phyloP scores from a whole-genome alignment of 35 echinoderm and acorn worm species.

The Stichopus chloronotus region DNA sequence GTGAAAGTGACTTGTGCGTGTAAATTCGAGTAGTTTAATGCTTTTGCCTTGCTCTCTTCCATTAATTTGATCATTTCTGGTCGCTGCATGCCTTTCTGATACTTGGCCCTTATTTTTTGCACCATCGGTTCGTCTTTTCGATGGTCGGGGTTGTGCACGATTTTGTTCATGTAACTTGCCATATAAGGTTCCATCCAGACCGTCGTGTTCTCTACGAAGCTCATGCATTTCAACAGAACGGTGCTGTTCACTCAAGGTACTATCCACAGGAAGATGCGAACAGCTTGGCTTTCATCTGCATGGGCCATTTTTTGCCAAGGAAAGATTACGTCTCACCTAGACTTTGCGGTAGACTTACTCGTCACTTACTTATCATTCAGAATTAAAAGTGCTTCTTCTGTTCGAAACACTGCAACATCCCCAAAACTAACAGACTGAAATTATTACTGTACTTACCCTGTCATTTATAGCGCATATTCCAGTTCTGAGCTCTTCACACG shows the following conservation, averaged over 20 bases:
- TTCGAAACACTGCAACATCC: no score
- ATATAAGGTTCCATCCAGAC: conserved; percentile 1
- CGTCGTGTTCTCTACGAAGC: background rate
- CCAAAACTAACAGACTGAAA: no score
- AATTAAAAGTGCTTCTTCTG: no score
- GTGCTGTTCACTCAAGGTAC: background rate
- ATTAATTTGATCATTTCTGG: background rate
- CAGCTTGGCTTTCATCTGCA: background rate
- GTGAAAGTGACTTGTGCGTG: background rate
- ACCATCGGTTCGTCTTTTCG: background rate
- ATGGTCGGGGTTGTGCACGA: background rate
- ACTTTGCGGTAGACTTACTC: no score
- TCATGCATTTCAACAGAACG: background rate
- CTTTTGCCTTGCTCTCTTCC: background rate
- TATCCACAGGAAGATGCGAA: background rate
- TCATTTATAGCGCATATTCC: no score
- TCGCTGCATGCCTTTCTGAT: background rate
- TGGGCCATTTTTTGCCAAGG: no score
- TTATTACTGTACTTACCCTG: no score
- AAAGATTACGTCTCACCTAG: no score
- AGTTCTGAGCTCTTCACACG: no score
- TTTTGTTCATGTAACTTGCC: background rate
- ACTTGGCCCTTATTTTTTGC: background rate
- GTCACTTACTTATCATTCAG: no score
- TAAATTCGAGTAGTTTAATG: background rate